phyloP scores from a whole-genome alignment of 2,113 vertebrate species.

The Embiotoca jacksoni region DNA sequence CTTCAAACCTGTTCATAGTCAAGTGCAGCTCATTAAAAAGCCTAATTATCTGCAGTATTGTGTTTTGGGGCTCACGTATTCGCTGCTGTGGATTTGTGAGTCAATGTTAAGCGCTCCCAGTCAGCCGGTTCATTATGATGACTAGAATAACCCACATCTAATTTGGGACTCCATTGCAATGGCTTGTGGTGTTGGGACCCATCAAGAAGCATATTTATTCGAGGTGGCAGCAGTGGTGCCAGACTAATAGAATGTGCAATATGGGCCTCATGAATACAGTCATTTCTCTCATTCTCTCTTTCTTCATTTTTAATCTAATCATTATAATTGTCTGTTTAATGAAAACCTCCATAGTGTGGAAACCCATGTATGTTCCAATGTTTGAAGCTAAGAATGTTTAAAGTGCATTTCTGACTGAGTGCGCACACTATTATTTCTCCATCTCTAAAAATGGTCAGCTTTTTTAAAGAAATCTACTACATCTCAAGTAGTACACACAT shows the following conservation, averaged over 20 bases:
- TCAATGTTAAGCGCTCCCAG: conserved; percentile 69
- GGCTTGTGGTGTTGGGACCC: conserved; percentile 80
- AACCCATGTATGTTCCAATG: conserved; percentile 82
- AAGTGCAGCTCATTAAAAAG: conserved; percentile 72
- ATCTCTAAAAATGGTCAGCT: too few relatives aligned
- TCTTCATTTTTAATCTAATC: conserved; percentile 83
- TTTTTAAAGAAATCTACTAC: too few relatives aligned
- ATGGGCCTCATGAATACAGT: conserved; percentile 88
- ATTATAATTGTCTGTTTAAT: conserved; percentile 92
- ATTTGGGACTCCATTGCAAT: conserved; percentile 85
- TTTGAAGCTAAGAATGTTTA: conserved; percentile 79
- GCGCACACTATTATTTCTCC: background rate
- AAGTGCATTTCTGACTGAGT: conserved; percentile 55
- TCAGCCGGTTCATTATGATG: conserved; percentile 79
- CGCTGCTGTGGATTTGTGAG: conserved; percentile 49
- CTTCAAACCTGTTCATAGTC: conserved; percentile 57
- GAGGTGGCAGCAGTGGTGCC: conserved; percentile 74
- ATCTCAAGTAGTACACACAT: background rate
- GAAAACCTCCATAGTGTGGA: conserved; percentile 86
- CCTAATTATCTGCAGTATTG: conserved; percentile 73
- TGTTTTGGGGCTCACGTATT: conserved; percentile 62
- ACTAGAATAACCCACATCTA: conserved; percentile 73
- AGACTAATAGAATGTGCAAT: conserved; percentile 89
- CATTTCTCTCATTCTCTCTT: conserved; percentile 84
- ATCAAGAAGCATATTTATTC: conserved; percentile 87